phyloP scores from a whole-genome alignment of 1,140 invertebrate species.

The Colletes gigas region DNA sequence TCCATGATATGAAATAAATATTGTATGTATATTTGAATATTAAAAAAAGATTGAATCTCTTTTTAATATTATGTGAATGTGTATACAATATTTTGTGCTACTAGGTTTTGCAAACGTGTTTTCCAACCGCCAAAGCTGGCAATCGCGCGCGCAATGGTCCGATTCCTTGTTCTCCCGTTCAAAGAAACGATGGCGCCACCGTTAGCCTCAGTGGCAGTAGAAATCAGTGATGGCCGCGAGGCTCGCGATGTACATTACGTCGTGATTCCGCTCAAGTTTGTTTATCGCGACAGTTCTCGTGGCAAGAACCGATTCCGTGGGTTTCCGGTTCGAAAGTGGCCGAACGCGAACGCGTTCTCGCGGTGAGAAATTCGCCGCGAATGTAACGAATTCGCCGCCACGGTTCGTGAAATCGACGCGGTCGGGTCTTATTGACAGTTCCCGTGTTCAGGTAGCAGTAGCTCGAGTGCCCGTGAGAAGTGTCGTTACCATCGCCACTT shows the following conservation, averaged over 20 bases:
- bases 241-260: constrained; percentile 61
- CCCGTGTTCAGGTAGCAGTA: constrained; percentile 35
- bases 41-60: too few species aligned
- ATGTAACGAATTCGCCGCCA: not conserved
- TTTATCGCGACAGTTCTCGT: constrained; percentile 63
- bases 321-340: not conserved
- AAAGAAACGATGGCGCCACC: constrained; percentile 56
- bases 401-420: not conserved
- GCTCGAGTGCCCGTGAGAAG: constrained; percentile 36
- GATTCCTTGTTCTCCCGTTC: constrained; percentile 60
- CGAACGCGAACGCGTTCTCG: not conserved
- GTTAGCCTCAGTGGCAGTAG: constrained; percentile 5
- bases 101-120: too few species aligned
- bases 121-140: not conserved
- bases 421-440: constrained; percentile 35
- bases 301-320: not conserved
- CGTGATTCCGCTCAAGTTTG: constrained; percentile 53
- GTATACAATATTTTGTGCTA: too few species aligned
- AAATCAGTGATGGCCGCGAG: constrained; percentile 72
- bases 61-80: too few species aligned
- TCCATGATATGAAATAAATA: too few species aligned
- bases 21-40: too few species aligned
- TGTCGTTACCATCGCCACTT: constrained; percentile 15
- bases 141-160: constrained; percentile 49
- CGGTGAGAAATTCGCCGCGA: constrained; percentile 1